Base-by-base conservation (phyloP, 1,140 invertebrate genomes). In the Pseudobourletiella spinata region DNA sequence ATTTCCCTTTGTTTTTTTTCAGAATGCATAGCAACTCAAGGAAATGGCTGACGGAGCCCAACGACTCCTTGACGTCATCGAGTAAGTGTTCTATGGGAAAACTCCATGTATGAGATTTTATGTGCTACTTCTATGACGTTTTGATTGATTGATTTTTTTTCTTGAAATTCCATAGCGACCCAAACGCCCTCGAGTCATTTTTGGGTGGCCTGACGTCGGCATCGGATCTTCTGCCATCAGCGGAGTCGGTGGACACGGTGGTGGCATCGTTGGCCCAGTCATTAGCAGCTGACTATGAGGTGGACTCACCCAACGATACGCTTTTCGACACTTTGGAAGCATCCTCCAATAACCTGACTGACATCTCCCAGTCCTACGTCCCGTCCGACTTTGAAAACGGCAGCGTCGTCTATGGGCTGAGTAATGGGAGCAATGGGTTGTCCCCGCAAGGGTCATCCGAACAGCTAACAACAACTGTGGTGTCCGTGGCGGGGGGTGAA, bases 21-120 rank as follows among this genome's bases (percentile, higher is more conserved):
- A 70, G 68, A 59, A 70, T 70, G 68, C 62, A 48, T 57, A 65
- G 43, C 48, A 46, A 51, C 18, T 55, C 20, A 46, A 62, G 57
- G 52, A 54, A 35, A 70, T 70, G 68, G 62, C 68, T 63, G 68
- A 70, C 60, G 59, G 64, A 55, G 68, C 63, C 63, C 68, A 70
- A 56, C 62, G 65, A 63, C 65, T 70, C 61, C 68, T 70, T 32
- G 68, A 70, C 60, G 65, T 70, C 50, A 70, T 70, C 52, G 68
- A 66, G 68, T 70, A 61, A 67, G 63, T 39, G 3, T 24, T 48
- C 18, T 60, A 56, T 48, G 28, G 25, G 51, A 35, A 22, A 57
- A 16, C 11, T 54, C 35, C 8, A 16, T 20, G n/a, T 35, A 18
- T 16, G 43, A 20, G 29, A 20, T 39, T 39, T 39, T 39, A 11